Percentiles rank a stretch among this genome's conserved stretches.
Evolutionary conservation across 2,113 vertebrate species (phyloP).

Genomic region (Clupea harengus): DNA sequence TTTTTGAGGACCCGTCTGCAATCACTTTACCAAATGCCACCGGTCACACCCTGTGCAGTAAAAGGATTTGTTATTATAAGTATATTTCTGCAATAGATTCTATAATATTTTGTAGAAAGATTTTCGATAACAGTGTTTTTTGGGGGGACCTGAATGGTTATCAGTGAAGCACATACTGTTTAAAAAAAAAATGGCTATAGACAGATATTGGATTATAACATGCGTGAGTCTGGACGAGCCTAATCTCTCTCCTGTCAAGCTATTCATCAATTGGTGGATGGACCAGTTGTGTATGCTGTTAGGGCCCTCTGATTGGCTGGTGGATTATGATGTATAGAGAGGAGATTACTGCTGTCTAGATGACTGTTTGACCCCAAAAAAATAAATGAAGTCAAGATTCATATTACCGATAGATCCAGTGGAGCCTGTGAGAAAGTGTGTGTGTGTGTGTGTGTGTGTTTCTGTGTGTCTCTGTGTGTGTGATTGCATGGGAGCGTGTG

Average conservation of each 20-base stretch:
- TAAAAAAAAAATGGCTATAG: not conserved
- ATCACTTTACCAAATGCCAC: not conserved
- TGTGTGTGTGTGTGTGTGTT: not conserved
- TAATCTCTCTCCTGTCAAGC: not conserved
- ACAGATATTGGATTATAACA: not conserved
- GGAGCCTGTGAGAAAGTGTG: not conserved
- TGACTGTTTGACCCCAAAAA: slow-evolving; percentile 11
- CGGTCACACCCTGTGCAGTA: not conserved
- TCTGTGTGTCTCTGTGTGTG: not conserved
- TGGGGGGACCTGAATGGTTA: not conserved
- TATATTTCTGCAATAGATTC: not conserved
- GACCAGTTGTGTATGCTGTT: not conserved
- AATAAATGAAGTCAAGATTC: slow-evolving; percentile 8
- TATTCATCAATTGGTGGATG: not conserved
- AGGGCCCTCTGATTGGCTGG: not conserved
- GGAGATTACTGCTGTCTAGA: slow-evolving; percentile 5
- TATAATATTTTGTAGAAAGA: not conserved
- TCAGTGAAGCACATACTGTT: not conserved
- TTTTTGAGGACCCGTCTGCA: not conserved
- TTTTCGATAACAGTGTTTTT: not conserved
- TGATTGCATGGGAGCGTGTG: not conserved
- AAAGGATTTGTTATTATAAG: not conserved
- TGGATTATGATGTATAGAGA: slow-evolving; percentile 3
- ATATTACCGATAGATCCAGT: not conserved
- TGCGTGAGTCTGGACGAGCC: not conserved